Conservation (phyloP, 2,113 vertebrate species). For the Siniperca knerii region DNA sequence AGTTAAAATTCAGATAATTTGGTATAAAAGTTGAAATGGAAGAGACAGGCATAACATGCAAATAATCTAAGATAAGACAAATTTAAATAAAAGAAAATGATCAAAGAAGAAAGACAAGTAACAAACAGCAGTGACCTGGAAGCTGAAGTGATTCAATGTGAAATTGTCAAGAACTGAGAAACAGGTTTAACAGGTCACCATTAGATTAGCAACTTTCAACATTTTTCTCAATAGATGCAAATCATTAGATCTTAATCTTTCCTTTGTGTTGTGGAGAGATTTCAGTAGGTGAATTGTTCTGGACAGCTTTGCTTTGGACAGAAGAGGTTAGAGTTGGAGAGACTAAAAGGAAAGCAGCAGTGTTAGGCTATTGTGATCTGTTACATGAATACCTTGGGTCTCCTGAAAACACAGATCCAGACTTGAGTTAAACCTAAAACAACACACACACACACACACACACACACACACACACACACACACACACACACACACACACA, state of each 20-base stretch:
- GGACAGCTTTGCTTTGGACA: constrained; percentile 49
- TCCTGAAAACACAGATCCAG: constrained; percentile 69
- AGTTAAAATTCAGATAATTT: constrained; percentile 9
- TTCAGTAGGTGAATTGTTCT: constrained; percentile 32
- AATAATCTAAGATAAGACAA: not conserved
- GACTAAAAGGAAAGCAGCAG: constrained; percentile 49
- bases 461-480: constrained; percentile 36
- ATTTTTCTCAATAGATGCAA: constrained; percentile 2
- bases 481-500: constrained; percentile 49
- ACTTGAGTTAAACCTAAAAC: constrained; percentile 65
- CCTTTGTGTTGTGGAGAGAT: constrained; percentile 24
- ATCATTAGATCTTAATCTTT: constrained; percentile 20
- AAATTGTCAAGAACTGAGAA: not conserved
- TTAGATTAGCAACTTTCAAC: not conserved
- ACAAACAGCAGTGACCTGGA: not conserved
- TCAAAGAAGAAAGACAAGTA: not conserved
- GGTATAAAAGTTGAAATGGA: not conserved
- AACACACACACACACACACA: constrained; percentile 47
- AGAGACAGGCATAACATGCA: not conserved
- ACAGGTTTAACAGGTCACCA: not conserved
- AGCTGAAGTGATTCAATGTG: not conserved
- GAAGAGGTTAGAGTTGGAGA: constrained; percentile 26
- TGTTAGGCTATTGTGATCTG: constrained; percentile 64
- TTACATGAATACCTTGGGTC: constrained; percentile 66
- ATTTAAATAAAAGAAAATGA: not conserved